Percentiles rank a stretch among this genome's conserved stretches.
phyloP scores from a whole-genome alignment of 64 coral and sea anemone genomes.

The Acropora yongei region DNA sequence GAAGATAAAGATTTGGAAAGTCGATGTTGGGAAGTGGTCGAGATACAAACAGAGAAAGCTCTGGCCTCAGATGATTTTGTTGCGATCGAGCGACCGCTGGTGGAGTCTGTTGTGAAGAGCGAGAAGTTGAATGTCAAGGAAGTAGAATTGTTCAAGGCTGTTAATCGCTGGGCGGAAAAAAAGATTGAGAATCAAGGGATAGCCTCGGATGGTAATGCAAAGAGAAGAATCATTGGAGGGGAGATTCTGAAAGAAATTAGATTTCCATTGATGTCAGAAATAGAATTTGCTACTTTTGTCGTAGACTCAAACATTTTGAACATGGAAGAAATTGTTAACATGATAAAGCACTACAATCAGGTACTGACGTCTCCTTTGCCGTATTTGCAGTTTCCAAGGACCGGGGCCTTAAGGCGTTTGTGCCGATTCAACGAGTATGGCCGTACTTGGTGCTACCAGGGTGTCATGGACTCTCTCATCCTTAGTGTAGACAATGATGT shows the following conservation, averaged over 20 bases:
- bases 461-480: background rate
- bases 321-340: background rate
- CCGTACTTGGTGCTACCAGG: no score
- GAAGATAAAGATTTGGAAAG: no score
- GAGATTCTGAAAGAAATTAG: background rate
- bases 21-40: background rate
- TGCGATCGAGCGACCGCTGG: background rate
- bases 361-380: slow-evolving; percentile 9
- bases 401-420: background rate
- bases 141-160: slow-evolving; percentile 12
- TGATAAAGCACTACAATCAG: background rate
- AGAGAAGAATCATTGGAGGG: slow-evolving; percentile 31
- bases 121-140: background rate
- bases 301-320: background rate
- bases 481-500: background rate
- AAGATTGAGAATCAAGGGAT: background rate
- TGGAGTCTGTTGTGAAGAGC: slow-evolving; percentile 18
- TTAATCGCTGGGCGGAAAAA: slow-evolving; percentile 17
- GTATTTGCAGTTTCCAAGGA: background rate
- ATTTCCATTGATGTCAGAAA: slow-evolving; percentile 21
- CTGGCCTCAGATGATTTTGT: slow-evolving; percentile 28
- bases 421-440: background rate
- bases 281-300: slow-evolving; percentile 3
- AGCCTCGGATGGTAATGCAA: background rate
- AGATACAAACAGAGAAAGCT: slow-evolving; percentile 1